Evolutionary conservation across 2,888 invertebrate genomes (phyloP).

Genomic region (Caenorhabditis sp.): DNA sequence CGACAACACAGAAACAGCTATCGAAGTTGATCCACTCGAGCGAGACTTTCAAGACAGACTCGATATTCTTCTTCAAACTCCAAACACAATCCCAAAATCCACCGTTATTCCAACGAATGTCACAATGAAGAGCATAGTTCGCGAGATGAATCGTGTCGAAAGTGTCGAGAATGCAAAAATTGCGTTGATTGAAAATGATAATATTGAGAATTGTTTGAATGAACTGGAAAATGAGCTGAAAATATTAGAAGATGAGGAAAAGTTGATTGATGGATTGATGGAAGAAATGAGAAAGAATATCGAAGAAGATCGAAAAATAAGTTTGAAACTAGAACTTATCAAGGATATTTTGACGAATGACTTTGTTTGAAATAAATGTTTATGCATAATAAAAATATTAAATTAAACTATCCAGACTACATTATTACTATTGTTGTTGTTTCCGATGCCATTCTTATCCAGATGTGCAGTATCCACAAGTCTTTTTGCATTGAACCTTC

Average conservation of each 20-base stretch:
- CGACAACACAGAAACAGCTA: not conserved
- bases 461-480: too few species aligned
- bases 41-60: not conserved
- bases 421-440: too few species aligned
- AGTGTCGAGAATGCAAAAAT: not conserved
- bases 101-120: not conserved
- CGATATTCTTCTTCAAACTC: not conserved
- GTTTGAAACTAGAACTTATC: not conserved
- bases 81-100: not conserved
- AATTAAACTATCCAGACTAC: too few species aligned
- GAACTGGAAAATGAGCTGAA: not conserved
- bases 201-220: not conserved
- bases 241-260: not conserved
- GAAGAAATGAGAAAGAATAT: not conserved
- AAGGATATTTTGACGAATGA: not conserved
- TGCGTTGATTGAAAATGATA: not conserved
- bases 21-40: not conserved
- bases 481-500: too few species aligned
- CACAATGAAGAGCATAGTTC: not conserved
- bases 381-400: too few species aligned
- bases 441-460: too few species aligned
- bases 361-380: too few species aligned
- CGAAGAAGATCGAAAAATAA: not conserved
- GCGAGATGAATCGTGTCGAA: not conserved
- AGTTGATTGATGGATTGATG: not conserved